Percentiles rank a stretch among this genome's conserved stretches.
These are phyloP conservation scores for Epinephelus coioides DNA, from an alignment of 2,797 vertebrate species.

Conservation along the genomic window DNA sequence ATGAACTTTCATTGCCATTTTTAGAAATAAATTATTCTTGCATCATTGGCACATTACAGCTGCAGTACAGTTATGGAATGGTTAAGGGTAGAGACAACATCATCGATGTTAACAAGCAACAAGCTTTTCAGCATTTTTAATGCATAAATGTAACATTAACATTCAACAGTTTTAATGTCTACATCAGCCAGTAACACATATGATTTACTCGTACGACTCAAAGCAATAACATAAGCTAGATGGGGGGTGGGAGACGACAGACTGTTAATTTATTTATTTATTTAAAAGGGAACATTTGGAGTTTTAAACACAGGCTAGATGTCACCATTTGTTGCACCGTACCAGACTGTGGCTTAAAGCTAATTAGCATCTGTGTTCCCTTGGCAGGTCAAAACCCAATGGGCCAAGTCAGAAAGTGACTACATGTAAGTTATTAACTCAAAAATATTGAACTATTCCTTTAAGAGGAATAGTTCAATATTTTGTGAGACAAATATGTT, in stretches of 20 bases:
- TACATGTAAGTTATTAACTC: background rate
- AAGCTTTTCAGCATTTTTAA: background rate
- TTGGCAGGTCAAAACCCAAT: too few relatives aligned
- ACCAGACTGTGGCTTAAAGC: too few relatives aligned
- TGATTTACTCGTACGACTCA: background rate
- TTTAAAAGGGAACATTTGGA: too few relatives aligned
- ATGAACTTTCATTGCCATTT: background rate
- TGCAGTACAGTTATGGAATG: background rate
- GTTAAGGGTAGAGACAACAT: background rate
- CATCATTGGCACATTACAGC: background rate
- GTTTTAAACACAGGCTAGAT: too few relatives aligned
- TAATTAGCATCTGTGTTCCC: too few relatives aligned
- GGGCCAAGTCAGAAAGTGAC: background rate
- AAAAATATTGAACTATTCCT: background rate
- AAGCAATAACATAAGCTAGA: too few relatives aligned
- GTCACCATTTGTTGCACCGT: too few relatives aligned
- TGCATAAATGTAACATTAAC: background rate
- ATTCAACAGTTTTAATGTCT: background rate
- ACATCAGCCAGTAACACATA: background rate
- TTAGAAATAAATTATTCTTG: background rate
- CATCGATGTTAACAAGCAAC: background rate
- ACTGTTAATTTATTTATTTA: too few relatives aligned
- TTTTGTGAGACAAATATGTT: background rate
- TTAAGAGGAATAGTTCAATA: conserved; percentile 1
- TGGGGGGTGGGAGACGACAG: too few relatives aligned